Evolutionary conservation across 2,113 vertebrate species (phyloP).

Genomic region (Lepisosteus osseus): DNA sequence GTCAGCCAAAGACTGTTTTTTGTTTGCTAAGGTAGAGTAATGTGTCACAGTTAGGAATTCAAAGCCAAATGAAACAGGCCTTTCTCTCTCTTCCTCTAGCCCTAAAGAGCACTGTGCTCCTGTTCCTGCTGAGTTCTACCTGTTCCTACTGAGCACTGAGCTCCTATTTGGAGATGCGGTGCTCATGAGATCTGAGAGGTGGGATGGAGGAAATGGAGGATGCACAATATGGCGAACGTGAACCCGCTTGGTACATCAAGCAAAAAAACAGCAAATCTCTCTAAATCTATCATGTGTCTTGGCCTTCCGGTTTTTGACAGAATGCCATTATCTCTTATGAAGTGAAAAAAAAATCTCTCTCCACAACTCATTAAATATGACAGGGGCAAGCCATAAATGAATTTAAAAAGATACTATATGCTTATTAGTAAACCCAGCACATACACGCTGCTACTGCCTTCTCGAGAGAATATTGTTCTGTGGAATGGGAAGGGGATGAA

Average conservation of each 20-base stretch:
- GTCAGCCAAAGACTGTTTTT: neutral
- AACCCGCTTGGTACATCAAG: neutral
- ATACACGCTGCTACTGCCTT: neutral
- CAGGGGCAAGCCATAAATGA: slow-evolving; percentile 22
- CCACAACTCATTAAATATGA: slow-evolving; percentile 33
- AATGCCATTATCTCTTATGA: slow-evolving; percentile 35
- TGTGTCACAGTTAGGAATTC: slow-evolving; percentile 3
- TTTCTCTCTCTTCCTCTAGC: neutral
- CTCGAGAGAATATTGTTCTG: neutral
- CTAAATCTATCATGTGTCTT: slow-evolving; percentile 30
- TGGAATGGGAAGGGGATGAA: neutral
- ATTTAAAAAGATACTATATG: slow-evolving; percentile 38
- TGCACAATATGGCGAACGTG: neutral
- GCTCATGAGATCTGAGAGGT: neutral
- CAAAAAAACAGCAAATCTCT: neutral
- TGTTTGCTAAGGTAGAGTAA: slow-evolving; percentile 10
- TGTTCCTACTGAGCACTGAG: neutral
- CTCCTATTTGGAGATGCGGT: neutral
- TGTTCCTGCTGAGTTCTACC: neutral
- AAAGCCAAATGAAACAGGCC: slow-evolving; percentile 1
- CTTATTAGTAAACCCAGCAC: slow-evolving; percentile 24
- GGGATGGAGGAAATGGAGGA: neutral
- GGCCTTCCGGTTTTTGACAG: slow-evolving; percentile 27
- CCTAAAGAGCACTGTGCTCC: neutral
- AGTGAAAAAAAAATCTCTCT: slow-evolving; percentile 23